Conservation (phyloP, 2,888 invertebrate genomes). For the Ashinkailepas kermadecensis region DNA sequence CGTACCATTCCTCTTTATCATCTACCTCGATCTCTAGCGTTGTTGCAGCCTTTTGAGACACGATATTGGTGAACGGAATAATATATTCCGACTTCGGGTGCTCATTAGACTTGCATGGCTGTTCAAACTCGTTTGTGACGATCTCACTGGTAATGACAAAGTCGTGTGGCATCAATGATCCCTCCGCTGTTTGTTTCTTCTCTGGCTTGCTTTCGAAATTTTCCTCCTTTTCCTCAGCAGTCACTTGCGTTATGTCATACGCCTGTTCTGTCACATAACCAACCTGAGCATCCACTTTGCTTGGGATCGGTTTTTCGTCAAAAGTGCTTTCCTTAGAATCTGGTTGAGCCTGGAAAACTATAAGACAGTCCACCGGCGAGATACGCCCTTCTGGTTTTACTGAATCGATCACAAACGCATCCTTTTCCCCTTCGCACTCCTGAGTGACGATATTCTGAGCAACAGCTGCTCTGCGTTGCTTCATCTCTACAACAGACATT, state of each 20-base stretch:
- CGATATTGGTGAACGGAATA: neutral
- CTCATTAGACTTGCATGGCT: neutral
- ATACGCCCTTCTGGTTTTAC: neutral
- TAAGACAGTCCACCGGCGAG: neutral
- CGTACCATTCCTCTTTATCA: slow-evolving; percentile 7
- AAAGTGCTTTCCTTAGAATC: neutral
- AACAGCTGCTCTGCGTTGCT: neutral
- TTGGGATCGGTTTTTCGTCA: neutral
- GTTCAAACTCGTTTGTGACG: neutral
- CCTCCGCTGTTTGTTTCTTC: neutral
- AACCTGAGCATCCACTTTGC: neutral
- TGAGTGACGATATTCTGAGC: neutral
- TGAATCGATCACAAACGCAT: neutral
- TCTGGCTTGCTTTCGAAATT: neutral
- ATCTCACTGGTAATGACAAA: neutral
- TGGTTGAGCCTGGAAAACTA: neutral
- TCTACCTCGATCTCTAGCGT: neutral
- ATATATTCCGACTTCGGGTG: neutral
- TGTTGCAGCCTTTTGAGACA: neutral
- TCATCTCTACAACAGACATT: neutral
- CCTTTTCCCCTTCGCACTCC: neutral
- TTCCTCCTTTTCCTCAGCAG: neutral
- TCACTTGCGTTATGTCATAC: neutral
- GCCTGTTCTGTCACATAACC: neutral
- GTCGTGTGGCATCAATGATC: neutral